Evolutionary conservation across 2,113 vertebrate genomes (phyloP), one percentile per base, ranked within the genome.

Genomic region (Pterocles orientalis): DNA sequence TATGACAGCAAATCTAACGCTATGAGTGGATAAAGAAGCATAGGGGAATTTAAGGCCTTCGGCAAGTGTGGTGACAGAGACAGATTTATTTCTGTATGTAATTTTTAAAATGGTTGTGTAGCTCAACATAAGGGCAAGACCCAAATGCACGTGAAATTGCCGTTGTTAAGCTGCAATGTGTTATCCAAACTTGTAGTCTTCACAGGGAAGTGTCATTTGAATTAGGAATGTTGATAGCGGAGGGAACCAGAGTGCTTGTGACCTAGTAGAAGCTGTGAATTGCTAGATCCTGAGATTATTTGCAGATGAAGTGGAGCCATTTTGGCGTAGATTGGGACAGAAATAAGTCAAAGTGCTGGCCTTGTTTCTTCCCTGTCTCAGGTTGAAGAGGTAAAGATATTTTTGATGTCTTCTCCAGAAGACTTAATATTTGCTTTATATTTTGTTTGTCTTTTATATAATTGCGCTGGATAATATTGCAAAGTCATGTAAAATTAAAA

Each of bases 401-500:
- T 92, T 33, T 61, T 36, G 28, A 54, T n/a, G 43, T 54, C 80
- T 89, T 87, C 73, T 82, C 66, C 24, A 58, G 82, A 93, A 41
- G 92, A 84, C 34, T 76, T 80, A 48, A 28, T 82, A 51, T 73
- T 96, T 94, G 11, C 51, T 95, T 73, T 77, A 69, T 86, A 64
- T 86, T 69, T 70, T 45, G 5, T 94, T 91, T 95, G 86, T 88
- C 94, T 97, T 92, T 93, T 60, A 41, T 82, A 72, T 88, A 76
- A 93, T 95, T 97, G 95, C n/a, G n/a, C 25, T 81, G 87, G 86
- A 91, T 97, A 97, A 92, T 93, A 94, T 77, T 97, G 94, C 95
- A 95, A 94, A 97, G 96, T 98, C 31, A 1, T 97, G 97, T 96
- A 97, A 97, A 98, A 98, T 98, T 86, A 97, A 97, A 98, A 97